A percentile compares a stretch with the other conserved stretches of the same genome.
phyloP scores from a whole-genome alignment of 35 echinoderm and acorn worm species.

The Lytechinus pictus region DNA sequence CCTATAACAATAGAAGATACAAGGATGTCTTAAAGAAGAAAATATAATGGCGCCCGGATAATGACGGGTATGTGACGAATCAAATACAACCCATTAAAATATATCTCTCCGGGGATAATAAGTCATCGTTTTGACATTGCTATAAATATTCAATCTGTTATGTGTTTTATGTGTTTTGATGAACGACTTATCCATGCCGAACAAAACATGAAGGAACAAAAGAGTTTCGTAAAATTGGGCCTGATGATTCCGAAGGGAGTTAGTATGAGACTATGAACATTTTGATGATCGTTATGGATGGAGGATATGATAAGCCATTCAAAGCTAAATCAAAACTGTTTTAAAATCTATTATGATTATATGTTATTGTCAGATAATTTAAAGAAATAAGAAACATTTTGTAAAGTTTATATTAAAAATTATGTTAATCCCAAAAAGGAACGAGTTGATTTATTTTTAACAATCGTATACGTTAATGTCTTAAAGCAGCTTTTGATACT shows the following conservation, averaged over 20 bases:
- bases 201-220: not conserved
- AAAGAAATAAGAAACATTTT: no score
- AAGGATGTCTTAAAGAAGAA: not conserved
- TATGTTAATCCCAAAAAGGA: no score
- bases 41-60: not conserved
- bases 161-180: not conserved
- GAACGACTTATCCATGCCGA: not conserved
- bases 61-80: not conserved
- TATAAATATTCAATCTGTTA: constrained; percentile 15
- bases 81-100: not conserved
- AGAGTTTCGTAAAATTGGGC: not conserved
- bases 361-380: no score
- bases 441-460: no score
- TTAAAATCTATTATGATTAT: no score
- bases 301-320: no score
- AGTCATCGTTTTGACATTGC: constrained; percentile 11
- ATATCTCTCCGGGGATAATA: not conserved
- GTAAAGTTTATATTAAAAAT: no score
- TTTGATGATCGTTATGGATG: no score
- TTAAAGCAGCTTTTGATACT: no score
- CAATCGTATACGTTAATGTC: no score
- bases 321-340: no score
- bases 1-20: not conserved
- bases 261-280: not conserved
- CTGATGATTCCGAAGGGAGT: not conserved